phyloP scores from a whole-genome alignment of 53 echinoderm and acorn worm genomes.

The Echinometra lucunter region DNA sequence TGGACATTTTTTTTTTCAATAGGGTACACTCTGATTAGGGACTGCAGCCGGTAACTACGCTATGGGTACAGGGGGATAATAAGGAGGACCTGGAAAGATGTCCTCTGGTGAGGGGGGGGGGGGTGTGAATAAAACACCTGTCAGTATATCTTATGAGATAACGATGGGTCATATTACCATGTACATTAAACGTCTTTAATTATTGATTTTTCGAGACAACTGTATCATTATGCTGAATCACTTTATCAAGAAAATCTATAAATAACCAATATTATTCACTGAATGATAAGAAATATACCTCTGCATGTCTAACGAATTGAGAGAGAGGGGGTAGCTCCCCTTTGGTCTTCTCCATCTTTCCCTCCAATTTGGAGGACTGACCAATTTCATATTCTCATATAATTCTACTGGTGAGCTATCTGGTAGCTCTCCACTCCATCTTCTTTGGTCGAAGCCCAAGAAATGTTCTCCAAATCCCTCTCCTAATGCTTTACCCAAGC shows the following conservation, averaged over 20 bases:
- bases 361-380: background rate
- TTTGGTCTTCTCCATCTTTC: background rate
- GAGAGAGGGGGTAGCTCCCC: background rate
- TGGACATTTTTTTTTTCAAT: constrained; percentile 35
- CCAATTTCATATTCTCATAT: background rate
- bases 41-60: background rate
- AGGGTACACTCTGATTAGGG: background rate
- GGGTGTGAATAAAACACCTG: no score
- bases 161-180: background rate
- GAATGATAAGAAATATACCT: background rate
- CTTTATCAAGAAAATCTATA: no score
- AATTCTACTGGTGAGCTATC: background rate
- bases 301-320: background rate
- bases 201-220: background rate
- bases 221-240: no score
- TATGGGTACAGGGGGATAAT: background rate
- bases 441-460: constrained; percentile 34
- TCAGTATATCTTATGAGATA: background rate
- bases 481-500: constrained; percentile 44
- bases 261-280: background rate
- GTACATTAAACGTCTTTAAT: background rate
- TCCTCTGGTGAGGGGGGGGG: background rate
- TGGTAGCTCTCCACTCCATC: background rate
- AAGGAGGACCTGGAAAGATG: background rate
- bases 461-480: constrained; percentile 54